Evolutionary conservation across 2,797 vertebrate species (phyloP).

Genomic region (Craterocephalus amniculus): DNA sequence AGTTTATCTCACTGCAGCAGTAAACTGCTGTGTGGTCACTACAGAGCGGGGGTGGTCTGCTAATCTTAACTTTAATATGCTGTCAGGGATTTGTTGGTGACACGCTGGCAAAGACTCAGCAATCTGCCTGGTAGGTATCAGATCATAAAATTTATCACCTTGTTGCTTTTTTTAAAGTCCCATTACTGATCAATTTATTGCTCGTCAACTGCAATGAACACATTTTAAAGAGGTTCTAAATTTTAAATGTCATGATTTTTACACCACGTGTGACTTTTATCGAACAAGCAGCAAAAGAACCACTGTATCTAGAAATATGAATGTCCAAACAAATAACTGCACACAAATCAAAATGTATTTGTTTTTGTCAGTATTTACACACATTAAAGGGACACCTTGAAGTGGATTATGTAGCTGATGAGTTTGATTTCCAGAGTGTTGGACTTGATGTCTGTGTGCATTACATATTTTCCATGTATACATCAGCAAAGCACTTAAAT

Average conservation of each 20-base stretch:
- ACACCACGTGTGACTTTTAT: background rate
- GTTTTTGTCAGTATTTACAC: background rate
- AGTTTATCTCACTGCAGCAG: too few relatives aligned
- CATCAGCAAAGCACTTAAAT: too few relatives aligned
- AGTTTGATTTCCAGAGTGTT: too few relatives aligned
- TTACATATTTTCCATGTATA: too few relatives aligned
- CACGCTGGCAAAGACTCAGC: background rate
- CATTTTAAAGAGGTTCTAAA: too few relatives aligned
- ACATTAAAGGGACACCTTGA: background rate
- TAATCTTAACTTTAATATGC: background rate
- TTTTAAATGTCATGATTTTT: too few relatives aligned
- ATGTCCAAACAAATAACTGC: background rate
- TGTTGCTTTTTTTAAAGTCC: slow-evolving; percentile 10
- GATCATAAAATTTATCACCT: slow-evolving; percentile 9
- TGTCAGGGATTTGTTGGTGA: background rate
- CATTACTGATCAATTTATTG: slow-evolving; percentile 10
- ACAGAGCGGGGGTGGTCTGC: too few relatives aligned
- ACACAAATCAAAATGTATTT: background rate
- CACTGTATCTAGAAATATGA: background rate
- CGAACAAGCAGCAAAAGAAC: background rate
- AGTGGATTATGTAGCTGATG: too few relatives aligned
- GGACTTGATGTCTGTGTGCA: too few relatives aligned
- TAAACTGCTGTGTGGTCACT: too few relatives aligned
- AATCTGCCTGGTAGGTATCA: background rate
- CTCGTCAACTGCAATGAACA: background rate